Conservation (phyloP, 2,888 invertebrate genomes). For the Desoria tigrina region DNA sequence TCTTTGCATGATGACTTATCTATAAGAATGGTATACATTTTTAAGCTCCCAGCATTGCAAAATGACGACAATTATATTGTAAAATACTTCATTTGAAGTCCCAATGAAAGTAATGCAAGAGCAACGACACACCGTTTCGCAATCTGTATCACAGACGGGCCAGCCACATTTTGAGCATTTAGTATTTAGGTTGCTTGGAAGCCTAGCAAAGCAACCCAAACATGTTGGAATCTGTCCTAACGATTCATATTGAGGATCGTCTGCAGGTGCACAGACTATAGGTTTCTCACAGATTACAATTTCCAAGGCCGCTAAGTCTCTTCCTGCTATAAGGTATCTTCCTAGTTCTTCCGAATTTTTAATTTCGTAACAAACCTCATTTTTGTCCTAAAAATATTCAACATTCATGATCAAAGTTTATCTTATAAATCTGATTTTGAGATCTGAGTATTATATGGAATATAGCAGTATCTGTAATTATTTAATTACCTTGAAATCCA, state of each 20-base stretch:
- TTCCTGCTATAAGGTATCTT: slow-evolving; percentile 40
- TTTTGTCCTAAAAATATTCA: slow-evolving; percentile 1
- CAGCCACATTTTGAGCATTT: slow-evolving; percentile 35
- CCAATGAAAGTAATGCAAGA: not conserved
- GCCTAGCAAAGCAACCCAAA: slow-evolving; percentile 43
- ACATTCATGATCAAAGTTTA: no score
- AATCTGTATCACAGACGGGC: slow-evolving; percentile 36
- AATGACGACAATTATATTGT: no score
- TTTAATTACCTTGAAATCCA: no score
- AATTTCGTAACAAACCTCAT: slow-evolving; percentile 31
- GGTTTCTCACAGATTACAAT: slow-evolving; percentile 44
- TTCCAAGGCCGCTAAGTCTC: slow-evolving; percentile 37
- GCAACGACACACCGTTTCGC: slow-evolving; percentile 30
- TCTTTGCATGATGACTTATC: slow-evolving; percentile 39
- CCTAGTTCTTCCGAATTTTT: slow-evolving; percentile 38
- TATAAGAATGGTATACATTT: slow-evolving; percentile 5
- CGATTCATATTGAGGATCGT: slow-evolving; percentile 37
- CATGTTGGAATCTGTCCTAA: slow-evolving; percentile 42
- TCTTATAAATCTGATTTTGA: no score
- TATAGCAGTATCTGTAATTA: no score
- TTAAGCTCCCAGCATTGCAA: not conserved
- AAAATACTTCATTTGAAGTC: slow-evolving; percentile 2
- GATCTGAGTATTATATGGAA: no score
- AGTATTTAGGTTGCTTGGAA: slow-evolving; percentile 23
- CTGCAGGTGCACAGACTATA: slow-evolving; percentile 42